A percentile compares a stretch with the other conserved stretches of the same genome.
Evolutionary conservation across 1,140 invertebrate species (phyloP).

Genomic region (Vanessa tameamea): DNA sequence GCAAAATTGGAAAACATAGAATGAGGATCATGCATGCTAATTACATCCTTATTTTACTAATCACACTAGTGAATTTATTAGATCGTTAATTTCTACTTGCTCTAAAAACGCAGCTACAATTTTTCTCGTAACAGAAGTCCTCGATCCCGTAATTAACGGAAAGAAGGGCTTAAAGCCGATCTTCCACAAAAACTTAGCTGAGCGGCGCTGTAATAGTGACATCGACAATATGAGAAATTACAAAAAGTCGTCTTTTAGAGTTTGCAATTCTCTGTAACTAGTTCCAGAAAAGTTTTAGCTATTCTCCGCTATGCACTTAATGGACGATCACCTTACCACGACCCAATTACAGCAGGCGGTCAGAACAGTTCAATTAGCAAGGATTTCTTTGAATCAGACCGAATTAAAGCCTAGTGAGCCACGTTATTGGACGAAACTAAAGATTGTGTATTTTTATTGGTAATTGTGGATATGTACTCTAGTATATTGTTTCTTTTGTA

Average conservation of each 20-base stretch:
- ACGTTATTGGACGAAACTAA: slow-evolving; percentile 16
- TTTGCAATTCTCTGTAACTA: background rate
- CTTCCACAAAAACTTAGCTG: background rate
- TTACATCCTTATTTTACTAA: background rate
- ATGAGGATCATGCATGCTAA: background rate
- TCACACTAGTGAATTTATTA: slow-evolving; percentile 4
- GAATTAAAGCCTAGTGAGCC: slow-evolving; percentile 36
- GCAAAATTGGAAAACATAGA: background rate
- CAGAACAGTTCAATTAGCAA: slow-evolving; percentile 44
- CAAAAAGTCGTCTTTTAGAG: too few species aligned
- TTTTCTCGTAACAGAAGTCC: slow-evolving; percentile 7
- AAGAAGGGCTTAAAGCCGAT: slow-evolving; percentile 1
- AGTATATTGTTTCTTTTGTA: background rate
- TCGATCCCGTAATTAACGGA: slow-evolving; percentile 10
- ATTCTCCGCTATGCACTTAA: background rate
- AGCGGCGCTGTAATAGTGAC: too few species aligned
- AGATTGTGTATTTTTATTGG: slow-evolving; percentile 10
- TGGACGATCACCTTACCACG: slow-evolving; percentile 5
- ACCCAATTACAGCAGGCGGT: slow-evolving; percentile 42
- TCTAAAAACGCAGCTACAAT: slow-evolving; percentile 12
- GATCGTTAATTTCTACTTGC: slow-evolving; percentile 8
- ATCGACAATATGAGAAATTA: too few species aligned
- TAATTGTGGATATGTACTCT: background rate
- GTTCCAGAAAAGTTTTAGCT: background rate
- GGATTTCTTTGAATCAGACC: slow-evolving; percentile 34